Evolutionary conservation across 2,888 invertebrate genomes (phyloP).

Genomic region (Cancer borealis): DNA sequence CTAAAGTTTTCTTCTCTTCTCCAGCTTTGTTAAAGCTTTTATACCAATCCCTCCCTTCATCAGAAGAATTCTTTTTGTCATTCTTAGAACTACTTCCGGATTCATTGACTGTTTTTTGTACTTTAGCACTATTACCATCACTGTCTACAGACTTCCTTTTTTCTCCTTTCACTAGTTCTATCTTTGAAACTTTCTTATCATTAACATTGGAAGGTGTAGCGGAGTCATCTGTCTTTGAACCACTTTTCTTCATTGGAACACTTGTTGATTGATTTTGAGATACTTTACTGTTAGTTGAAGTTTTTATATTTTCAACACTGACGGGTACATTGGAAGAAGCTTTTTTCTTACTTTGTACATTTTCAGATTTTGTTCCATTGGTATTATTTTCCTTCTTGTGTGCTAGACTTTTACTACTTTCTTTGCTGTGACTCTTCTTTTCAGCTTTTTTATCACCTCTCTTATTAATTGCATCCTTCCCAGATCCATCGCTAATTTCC

Average conservation of each 20-base stretch:
- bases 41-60: conserved; percentile 61
- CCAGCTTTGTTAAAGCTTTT: conserved; percentile 43
- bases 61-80: background rate
- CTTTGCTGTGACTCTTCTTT: conserved; percentile 54
- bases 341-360: conserved; percentile 23
- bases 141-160: conserved; percentile 54
- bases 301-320: conserved; percentile 1
- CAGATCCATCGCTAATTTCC: conserved; percentile 73
- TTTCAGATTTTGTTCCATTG: background rate
- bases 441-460: conserved; percentile 49
- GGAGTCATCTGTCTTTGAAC: background rate
- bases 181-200: background rate
- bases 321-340: background rate
- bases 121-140: conserved; percentile 13
- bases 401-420: background rate
- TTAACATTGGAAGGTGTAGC: background rate
- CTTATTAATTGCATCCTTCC: conserved; percentile 58
- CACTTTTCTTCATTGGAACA: background rate
- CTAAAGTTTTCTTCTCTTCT: conserved; percentile 24
- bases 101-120: background rate
- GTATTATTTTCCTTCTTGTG: background rate
- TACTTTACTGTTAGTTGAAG: background rate
- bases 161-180: conserved; percentile 45
- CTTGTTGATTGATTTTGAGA: background rate
- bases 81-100: conserved; percentile 24